Base-by-base conservation (phyloP, 1,140 invertebrate species). In the Dendroctonus ponderosae region DNA sequence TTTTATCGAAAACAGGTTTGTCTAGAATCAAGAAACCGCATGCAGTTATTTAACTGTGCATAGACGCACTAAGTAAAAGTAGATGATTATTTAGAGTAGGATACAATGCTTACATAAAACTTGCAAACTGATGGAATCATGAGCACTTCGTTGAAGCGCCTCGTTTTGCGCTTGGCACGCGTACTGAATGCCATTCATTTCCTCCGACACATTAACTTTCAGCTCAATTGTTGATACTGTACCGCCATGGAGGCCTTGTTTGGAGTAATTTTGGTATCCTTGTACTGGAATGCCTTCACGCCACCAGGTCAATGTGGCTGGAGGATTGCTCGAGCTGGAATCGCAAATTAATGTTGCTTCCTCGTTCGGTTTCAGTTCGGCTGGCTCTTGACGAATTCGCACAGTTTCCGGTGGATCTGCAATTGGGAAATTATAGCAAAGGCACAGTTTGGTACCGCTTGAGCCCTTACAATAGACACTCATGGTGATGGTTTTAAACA, bases 81-180 rank as follows among this genome's bases (percentile, higher is more conserved):
- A 1, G 26, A 3, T 26, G 26, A 26, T 26, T 26, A 26, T 26
- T 26, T 26, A 26, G 1, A 3, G 26, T 26, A 26, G 26, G 26
- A 26, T 26, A 67, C n/a, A 58, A 60, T 73, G 91, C 94, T 93
- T 85, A 97, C 95, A 97, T 62, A 93, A 80, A 52, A 98, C 91
- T 84, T 93, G 89, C 15, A 98, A 82, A 0, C 88, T 90, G 41
- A 94, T 84, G 0, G 92, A 91, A 78, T 97, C 92, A 77, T 95
- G 91, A 6, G 91, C 89, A 69, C 89, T 90, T 62, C 92, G 83
- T 71, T 92, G 87, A 65, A 97, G 79, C n/a, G 87, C 86, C 15
- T 88, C 83, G 80, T 97, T 97, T 72, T 88, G 89, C 0, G 94
- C 96, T 76, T 96, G 89, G 79, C 96, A 99, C 7, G 92, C 96